phyloP scores from a whole-genome alignment of 2,113 vertebrate genomes.

The Brachyhypopomus occidentalis region DNA sequence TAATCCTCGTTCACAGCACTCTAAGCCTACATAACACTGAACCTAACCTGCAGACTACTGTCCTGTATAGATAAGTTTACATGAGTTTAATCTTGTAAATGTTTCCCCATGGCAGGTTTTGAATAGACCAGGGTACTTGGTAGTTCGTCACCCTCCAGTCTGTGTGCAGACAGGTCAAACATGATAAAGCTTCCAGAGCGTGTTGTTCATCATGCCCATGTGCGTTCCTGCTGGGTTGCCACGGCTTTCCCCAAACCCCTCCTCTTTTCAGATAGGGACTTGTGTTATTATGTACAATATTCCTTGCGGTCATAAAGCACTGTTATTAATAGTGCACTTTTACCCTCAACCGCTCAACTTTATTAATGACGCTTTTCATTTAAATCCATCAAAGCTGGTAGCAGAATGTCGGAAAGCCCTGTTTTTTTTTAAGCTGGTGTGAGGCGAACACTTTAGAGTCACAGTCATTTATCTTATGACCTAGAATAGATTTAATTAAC shows the following conservation, averaged over 20 bases:
- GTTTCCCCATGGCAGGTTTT: not conserved
- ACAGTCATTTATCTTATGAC: constrained; percentile 60
- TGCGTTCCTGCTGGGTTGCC: constrained; percentile 28
- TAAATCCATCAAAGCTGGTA: constrained; percentile 61
- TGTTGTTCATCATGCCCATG: constrained; percentile 37
- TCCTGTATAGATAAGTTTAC: not conserved
- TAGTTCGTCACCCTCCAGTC: not conserved
- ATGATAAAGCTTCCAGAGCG: constrained; percentile 31
- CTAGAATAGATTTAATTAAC: constrained; percentile 65
- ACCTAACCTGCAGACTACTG: not conserved
- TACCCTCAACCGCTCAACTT: constrained; percentile 60
- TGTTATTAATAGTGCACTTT: constrained; percentile 59
- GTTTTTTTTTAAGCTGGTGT: constrained; percentile 55
- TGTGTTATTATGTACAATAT: constrained; percentile 58
- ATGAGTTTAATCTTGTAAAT: not conserved
- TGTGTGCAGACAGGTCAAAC: constrained; percentile 25
- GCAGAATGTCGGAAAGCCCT: constrained; percentile 53
- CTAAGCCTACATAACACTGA: not conserved
- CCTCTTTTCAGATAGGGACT: constrained; percentile 33
- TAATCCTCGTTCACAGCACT: not conserved
- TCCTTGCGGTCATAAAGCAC: constrained; percentile 57
- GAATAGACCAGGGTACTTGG: not conserved
- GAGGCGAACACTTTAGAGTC: constrained; percentile 57
- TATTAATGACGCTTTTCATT: constrained; percentile 62
- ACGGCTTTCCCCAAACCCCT: constrained; percentile 40